A percentile compares a stretch with the other conserved stretches of the same genome.
phyloP scores from a whole-genome alignment of 2,797 vertebrate genomes.

The Distichodus sexfasciatus region DNA sequence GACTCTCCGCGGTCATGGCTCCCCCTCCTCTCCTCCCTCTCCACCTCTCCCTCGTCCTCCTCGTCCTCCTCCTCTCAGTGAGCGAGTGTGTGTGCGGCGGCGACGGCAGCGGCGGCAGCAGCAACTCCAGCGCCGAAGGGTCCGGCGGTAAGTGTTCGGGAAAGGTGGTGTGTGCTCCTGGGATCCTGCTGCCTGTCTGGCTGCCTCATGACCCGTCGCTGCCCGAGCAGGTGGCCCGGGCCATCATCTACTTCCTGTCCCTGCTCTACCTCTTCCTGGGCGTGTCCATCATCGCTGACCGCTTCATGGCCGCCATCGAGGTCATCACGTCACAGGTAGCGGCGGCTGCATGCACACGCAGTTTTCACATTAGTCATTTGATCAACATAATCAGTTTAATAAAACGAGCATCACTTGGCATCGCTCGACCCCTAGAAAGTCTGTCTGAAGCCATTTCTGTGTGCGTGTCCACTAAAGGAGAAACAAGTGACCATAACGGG shows the following conservation, averaged over 20 bases:
- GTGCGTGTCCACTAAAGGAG: conserved; percentile 68
- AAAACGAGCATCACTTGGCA: no score
- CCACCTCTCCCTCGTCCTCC: conserved; percentile 42
- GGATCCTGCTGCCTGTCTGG: conserved; percentile 89
- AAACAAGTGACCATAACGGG: conserved; percentile 92
- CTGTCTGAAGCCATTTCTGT: neutral
- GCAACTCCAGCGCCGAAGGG: conserved; percentile 39
- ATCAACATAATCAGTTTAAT: no score
- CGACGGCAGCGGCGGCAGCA: conserved; percentile 46
- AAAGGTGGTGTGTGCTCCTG: conserved; percentile 74
- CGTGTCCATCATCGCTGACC: conserved; percentile 93
- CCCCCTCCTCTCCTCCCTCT: conserved; percentile 21
- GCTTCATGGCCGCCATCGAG: conserved; percentile 97
- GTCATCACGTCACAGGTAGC: conserved; percentile 97
- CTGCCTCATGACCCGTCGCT: conserved; percentile 79
- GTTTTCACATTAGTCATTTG: neutral
- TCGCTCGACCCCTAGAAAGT: no score
- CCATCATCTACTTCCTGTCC: conserved; percentile 85
- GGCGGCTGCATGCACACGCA: neutral
- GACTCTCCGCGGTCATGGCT: conserved; percentile 46
- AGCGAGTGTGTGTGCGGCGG: conserved; percentile 43
- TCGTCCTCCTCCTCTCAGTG: conserved; percentile 48
- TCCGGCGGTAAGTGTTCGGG: conserved; percentile 41
- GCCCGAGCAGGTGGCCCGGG: conserved; percentile 82
- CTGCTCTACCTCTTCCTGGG: conserved; percentile 96